Evolutionary conservation across 2,113 vertebrate genomes (phyloP).

Genomic region (Spea multiplicata): DNA sequence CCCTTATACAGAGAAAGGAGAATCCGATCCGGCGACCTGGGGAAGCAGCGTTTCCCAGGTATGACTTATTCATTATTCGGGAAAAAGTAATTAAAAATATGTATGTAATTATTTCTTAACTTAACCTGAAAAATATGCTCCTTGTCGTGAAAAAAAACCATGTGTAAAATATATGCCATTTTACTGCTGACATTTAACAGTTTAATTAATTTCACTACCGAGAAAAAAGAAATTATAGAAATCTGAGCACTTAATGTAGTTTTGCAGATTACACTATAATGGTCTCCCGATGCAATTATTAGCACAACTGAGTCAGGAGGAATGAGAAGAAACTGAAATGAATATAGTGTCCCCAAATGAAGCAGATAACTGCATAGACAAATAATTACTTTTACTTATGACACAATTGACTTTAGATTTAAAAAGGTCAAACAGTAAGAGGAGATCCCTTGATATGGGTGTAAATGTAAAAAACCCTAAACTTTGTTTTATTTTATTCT

Average conservation of each 20-base stretch:
- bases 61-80: too few species aligned
- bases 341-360: slow-evolving; percentile 2
- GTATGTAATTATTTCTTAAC: not conserved
- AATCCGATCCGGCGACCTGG: too few species aligned
- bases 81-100: too few species aligned
- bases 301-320: not conserved
- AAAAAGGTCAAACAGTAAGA: not conserved
- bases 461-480: not conserved
- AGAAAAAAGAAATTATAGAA: slow-evolving; percentile 27
- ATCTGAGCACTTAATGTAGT: slow-evolving; percentile 30
- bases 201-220: slow-evolving; percentile 20
- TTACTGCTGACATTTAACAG: slow-evolving; percentile 17
- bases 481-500: not conserved
- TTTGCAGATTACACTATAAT: slow-evolving; percentile 25
- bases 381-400: slow-evolving; percentile 9
- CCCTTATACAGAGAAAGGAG: too few species aligned
- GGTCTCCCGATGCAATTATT: not conserved
- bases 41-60: too few species aligned
- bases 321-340: not conserved
- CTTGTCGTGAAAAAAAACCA: not conserved
- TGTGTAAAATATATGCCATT: not conserved
- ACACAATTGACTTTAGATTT: slow-evolving; percentile 1
- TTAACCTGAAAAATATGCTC: not conserved
- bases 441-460: not conserved
- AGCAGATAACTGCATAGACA: slow-evolving; percentile 1